Evolutionary conservation across 2,888 invertebrate species (phyloP), one percentile per base, ranked within the genome.

Genomic region (Macroteleia sp.): DNA sequence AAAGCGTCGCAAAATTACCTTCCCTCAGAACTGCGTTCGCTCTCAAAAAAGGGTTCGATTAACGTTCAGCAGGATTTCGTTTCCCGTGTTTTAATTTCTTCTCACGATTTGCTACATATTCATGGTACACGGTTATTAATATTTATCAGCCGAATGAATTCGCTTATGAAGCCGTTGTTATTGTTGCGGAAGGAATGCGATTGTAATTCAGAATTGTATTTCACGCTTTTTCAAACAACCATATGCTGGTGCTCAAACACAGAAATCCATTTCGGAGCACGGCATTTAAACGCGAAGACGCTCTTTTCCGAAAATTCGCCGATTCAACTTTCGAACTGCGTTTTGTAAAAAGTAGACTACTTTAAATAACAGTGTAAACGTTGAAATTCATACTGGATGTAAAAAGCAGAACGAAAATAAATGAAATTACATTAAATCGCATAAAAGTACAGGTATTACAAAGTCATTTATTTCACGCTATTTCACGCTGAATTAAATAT

Each of bases 401-500:
- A 22, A 42, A 22, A 42, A 19, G 10, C 8, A 4, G 2, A 30
- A 42, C 3, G 5, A 42, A 39, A 19, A 34, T 14, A 25, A 56
- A 48, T 25, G 48, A 42, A 69, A 57, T 69, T 59, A 28, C 42
- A n/a, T 22, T 16, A 34, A 50, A 50, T 59, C 36, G 30, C 57
- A 17, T 20, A 46, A 46, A 56, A 41, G 22, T 3, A 2, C 39
- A 12, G 34, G 10, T 14, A 32, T 59, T 42, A 52, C 28, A 52
- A 14, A 59, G 52, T 48, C 59, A 44, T 52, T 70, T 70, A 70
- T 70, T 69, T 59, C 59, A 69, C 50, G 69, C 69, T 69, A 69
- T 69, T 69, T 69, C 69, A 69, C 50, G 69, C 30, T 20, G 59
- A 42, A 69, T 69, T 69, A 59, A 52, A 3, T 44, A 16, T 59